Percentiles rank a stretch among this genome's conserved stretches.
Evolutionary conservation across 2,113 vertebrate genomes (phyloP).

Genomic region (Gopherus evgoodei): DNA sequence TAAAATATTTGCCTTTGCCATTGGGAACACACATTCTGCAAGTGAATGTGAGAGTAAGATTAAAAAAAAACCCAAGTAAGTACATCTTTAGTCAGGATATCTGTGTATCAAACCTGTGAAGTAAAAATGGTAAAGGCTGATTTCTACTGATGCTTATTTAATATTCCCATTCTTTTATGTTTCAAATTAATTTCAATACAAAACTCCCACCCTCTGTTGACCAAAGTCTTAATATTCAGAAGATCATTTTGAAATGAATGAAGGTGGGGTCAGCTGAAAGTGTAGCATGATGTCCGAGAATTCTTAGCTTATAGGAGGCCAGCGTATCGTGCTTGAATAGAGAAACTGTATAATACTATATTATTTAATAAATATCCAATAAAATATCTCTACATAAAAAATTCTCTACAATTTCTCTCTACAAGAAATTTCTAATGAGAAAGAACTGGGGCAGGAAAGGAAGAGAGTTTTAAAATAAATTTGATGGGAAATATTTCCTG

Average conservation of each 20-base stretch:
- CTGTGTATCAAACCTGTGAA: not conserved
- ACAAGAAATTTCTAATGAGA: not conserved
- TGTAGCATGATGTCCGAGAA: accelerated
- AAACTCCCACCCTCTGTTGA: not conserved
- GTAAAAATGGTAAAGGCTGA: not conserved
- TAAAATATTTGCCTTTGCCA: not conserved
- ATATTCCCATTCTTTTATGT: not conserved
- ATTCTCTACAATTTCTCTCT: no score
- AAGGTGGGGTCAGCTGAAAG: not conserved
- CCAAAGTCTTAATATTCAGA: not conserved
- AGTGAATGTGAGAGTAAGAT: not conserved
- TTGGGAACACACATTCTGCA: not conserved
- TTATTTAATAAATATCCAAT: not conserved
- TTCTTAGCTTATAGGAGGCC: not conserved
- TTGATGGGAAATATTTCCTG: not conserved
- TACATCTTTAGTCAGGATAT: not conserved
- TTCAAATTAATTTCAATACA: not conserved
- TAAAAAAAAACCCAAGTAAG: not conserved
- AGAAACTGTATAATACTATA: not conserved
- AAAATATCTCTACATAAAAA: not conserved
- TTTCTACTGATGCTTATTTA: not conserved
- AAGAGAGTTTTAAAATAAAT: not conserved
- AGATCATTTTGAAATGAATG: not conserved
- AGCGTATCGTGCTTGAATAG: not conserved
- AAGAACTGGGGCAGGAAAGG: not conserved